Evolutionary conservation across 2,113 vertebrate genomes (phyloP).

Genomic region (Tachuris rubrigastra): DNA sequence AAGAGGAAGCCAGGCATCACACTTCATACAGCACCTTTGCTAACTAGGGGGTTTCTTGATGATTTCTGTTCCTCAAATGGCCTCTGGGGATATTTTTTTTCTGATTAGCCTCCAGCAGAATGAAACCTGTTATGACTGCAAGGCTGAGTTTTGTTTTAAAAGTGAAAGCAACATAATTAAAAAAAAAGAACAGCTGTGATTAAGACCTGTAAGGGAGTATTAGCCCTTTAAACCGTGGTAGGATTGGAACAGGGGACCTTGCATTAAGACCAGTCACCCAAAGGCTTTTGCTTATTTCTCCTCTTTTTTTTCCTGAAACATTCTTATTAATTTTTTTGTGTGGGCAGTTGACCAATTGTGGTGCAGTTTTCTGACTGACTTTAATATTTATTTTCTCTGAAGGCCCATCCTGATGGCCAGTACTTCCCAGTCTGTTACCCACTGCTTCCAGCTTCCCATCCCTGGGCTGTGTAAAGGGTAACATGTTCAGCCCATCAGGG

Average conservation of each 20-base stretch:
- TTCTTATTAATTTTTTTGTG: not conserved
- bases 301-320: not conserved
- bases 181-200: not conserved
- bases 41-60: not conserved
- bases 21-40: not conserved
- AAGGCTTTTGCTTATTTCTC: not conserved
- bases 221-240: not conserved
- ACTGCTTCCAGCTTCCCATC: not conserved
- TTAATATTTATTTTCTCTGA: not conserved
- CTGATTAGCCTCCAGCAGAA: not conserved
- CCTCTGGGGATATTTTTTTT: slow-evolving; percentile 21
- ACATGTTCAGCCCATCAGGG: not conserved
- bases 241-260: not conserved
- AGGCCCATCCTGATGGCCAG: not conserved
- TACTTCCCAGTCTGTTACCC: not conserved
- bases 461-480: not conserved
- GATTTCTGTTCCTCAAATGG: slow-evolving; percentile 55
- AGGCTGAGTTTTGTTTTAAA: slow-evolving; percentile 9
- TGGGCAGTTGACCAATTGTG: not conserved
- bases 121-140: not conserved
- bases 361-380: not conserved
- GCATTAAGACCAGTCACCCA: not conserved
- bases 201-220: not conserved
- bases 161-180: not conserved
- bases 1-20: slow-evolving; percentile 3